Evolutionary conservation across 2,797 vertebrate species (phyloP).

Genomic region (Myiotriccus ornatus): DNA sequence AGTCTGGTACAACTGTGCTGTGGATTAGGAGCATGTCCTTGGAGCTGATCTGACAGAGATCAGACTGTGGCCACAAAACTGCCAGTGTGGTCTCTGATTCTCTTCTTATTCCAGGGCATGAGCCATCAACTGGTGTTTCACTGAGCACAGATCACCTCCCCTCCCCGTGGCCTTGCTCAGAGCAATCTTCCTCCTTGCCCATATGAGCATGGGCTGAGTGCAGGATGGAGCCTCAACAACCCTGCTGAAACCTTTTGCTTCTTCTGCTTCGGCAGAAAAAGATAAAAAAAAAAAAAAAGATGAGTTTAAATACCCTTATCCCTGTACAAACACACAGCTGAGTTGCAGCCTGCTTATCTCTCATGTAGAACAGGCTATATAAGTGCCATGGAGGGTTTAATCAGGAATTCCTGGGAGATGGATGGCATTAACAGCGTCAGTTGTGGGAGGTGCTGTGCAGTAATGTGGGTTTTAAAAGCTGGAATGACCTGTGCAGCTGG

Average conservation of each 20-base stretch:
- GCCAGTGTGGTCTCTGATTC: rapidly evolving
- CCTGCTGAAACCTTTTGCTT: background rate
- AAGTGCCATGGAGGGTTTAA: background rate
- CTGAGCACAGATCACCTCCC: background rate
- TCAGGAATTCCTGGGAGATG: background rate
- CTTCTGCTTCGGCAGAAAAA: background rate
- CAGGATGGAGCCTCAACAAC: background rate
- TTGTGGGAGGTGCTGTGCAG: background rate
- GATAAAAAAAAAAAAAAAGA: too few relatives aligned
- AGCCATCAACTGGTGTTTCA: background rate
- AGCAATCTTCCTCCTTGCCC: background rate
- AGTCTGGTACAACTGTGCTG: background rate
- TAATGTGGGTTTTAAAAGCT: background rate
- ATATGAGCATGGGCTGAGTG: background rate
- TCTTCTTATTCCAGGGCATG: rapidly evolving
- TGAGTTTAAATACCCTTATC: background rate
- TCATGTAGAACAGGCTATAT: rapidly evolving
- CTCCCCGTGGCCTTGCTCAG: rapidly evolving
- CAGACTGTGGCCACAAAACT: background rate
- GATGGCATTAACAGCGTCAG: rapidly evolving
- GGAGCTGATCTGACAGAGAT: background rate
- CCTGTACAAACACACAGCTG: background rate
- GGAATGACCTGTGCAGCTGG: background rate
- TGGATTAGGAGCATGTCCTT: background rate
- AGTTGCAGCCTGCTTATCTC: background rate